phyloP scores from a whole-genome alignment of 2,113 vertebrate species.

The Leucosticte australis region DNA sequence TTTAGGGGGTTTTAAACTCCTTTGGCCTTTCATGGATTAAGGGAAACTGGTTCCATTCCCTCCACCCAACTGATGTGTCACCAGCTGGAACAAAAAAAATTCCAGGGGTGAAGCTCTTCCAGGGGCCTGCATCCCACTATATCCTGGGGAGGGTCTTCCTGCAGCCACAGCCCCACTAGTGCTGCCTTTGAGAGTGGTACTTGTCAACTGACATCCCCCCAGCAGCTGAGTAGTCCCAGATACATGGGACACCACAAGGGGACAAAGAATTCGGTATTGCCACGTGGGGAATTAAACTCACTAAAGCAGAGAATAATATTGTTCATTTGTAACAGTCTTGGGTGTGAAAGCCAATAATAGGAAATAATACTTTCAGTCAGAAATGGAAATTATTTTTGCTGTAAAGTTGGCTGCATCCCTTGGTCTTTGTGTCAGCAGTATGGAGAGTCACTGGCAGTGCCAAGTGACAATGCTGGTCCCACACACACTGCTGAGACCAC shows the following conservation, averaged over 20 bases:
- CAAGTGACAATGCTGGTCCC: background rate
- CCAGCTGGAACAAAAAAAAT: background rate
- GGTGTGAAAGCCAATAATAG: background rate
- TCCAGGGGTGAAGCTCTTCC: accelerated
- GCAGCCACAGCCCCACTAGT: background rate
- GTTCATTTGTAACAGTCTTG: background rate
- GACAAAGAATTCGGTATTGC: background rate
- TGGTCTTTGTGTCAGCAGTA: background rate
- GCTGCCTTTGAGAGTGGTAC: background rate
- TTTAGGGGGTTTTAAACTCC: background rate
- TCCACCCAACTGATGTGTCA: background rate
- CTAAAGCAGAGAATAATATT: background rate
- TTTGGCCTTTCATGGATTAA: background rate
- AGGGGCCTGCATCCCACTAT: background rate
- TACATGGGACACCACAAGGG: accelerated
- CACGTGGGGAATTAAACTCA: background rate
- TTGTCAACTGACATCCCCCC: background rate
- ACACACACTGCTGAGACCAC: accelerated
- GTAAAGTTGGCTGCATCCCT: background rate
- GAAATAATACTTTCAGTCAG: background rate
- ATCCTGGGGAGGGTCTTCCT: background rate
- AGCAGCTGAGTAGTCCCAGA: background rate
- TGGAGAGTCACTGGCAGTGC: background rate
- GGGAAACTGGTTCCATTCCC: background rate
- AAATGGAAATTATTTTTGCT: background rate